Base-by-base conservation (phyloP, 2,113 vertebrate genomes). In the Daubentonia madagascariensis region DNA sequence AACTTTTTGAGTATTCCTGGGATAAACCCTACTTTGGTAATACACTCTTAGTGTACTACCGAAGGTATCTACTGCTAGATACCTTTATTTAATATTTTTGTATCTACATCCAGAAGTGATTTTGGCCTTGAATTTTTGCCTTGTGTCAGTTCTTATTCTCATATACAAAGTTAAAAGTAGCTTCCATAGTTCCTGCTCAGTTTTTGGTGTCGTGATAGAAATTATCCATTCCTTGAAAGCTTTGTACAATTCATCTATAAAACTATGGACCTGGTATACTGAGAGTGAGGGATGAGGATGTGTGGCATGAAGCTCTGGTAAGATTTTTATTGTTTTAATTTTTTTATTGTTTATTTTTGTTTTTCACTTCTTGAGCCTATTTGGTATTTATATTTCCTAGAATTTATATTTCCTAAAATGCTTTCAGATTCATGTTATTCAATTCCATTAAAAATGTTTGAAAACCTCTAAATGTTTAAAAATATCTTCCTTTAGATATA, bases 51-150 rank as follows among this genome's bases (percentile, higher is more conserved):
- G 28, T 54, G 52, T 54, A 54, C 52, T 54, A 54, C 16, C 52
- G 13, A 17, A 57, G 54, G 54, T 57, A 57, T 87, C 23, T 79
- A 54, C 35, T 73, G 11, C 57, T 92, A 23, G 48, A 59, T 89
- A 7, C 32, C 67, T 86, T 94, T 65, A 86, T 50, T 59, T 54
- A 80, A 30, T 93, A 13, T 63, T 91, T 94, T 79, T 87, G 6
- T 23, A 67, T 90, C 12, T 59, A 50, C 65, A 73, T 12, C 32
- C 32, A 30, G 5, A 78, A 84, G 10, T 79, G 37, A 52, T 30
- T 97, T 92, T 90, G 67, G 30, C 86, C 57, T 90, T 90, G 48
- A 67, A 32, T 83, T 94, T 76, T 75, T 72, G n/a, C 14, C 67
- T 68, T 40, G 5, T 68, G 43, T 37, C 30, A 83, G 43, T 91